phyloP scores from a whole-genome alignment of 2,113 vertebrate genomes.

The Promerops cafer region DNA sequence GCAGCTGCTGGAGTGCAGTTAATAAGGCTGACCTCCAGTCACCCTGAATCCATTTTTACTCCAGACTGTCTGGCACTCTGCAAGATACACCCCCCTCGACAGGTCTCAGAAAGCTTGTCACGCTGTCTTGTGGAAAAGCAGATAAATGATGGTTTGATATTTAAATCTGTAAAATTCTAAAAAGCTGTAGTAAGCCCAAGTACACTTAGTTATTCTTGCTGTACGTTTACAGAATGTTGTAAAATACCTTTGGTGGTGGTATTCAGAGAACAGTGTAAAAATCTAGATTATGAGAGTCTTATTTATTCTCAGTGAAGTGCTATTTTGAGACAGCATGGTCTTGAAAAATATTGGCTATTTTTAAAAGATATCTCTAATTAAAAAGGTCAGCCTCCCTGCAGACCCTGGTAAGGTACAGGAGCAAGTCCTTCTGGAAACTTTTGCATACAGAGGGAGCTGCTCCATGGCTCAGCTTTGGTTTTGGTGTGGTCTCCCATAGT shows the following conservation, averaged over 20 bases:
- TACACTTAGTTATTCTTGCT: background rate
- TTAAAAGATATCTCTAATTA: background rate
- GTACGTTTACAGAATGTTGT: background rate
- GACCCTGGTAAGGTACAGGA: background rate
- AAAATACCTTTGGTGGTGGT: background rate
- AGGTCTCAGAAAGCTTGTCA: background rate
- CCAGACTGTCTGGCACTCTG: background rate
- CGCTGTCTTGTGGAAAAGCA: background rate
- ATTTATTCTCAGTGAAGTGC: background rate
- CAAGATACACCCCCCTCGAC: background rate
- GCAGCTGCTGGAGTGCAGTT: conserved; percentile 29
- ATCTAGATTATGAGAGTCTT: background rate
- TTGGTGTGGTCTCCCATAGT: background rate
- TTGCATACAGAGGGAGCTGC: background rate
- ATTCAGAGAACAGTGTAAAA: background rate
- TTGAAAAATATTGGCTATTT: background rate
- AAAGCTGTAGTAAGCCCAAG: background rate
- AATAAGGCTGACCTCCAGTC: background rate
- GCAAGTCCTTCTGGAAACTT: background rate
- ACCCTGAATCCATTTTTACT: conserved; percentile 12
- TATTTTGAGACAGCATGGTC: background rate
- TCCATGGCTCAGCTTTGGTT: background rate
- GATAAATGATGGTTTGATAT: background rate
- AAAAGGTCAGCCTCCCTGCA: background rate
- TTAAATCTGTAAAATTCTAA: background rate